Evolutionary conservation across 2,888 invertebrate genomes (phyloP), one percentile per base, ranked within the genome.

Genomic region (Scaptomyza cyrtandrae): DNA sequence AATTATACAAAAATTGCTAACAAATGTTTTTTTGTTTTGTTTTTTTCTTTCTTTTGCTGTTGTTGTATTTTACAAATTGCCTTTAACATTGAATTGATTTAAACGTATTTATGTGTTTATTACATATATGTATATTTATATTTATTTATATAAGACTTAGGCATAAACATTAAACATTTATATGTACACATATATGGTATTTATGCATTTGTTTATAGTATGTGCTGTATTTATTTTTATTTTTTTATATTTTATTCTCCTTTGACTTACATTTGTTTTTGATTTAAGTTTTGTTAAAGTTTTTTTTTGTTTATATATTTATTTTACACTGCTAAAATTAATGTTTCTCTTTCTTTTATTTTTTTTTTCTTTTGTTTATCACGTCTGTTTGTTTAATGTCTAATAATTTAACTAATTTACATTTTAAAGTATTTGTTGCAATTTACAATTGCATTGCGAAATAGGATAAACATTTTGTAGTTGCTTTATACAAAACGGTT

Each of bases 391-490:
- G 79, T 78, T 78, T 86, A 89, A 80, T 82, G 77, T 75, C 83
- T 89, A 89, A 73, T 71, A 80, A 88, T 88, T 88, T 89, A 80
- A 87, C 88, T 86, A 89, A 84, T 86, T 79, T 89, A 86, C 80
- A 85, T 46, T 66, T 71, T 73, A 79, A 75, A 82, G 69, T 73
- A 78, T 62, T 75, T 67, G 14, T 6, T 86, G 88, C 85, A 86
- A 86, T 86, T 86, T 86, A 71, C 69, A 86, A 86, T 88, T 86
- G 86, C 88, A 57, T 73, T 73, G 79, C 65, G 77, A 81, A 88
- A 73, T 86, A 75, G 77, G 75, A 86, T 79, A 84, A 80, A 83
- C 67, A 75, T 80, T 72, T 71, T 77, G 65, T 59, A 53, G 19
- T 60, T 57, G 39, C 24, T 58, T 62, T 54, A 59, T 68, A 67